phyloP scores from a whole-genome alignment of 2,888 invertebrate species.

The Bombylius discolor region DNA sequence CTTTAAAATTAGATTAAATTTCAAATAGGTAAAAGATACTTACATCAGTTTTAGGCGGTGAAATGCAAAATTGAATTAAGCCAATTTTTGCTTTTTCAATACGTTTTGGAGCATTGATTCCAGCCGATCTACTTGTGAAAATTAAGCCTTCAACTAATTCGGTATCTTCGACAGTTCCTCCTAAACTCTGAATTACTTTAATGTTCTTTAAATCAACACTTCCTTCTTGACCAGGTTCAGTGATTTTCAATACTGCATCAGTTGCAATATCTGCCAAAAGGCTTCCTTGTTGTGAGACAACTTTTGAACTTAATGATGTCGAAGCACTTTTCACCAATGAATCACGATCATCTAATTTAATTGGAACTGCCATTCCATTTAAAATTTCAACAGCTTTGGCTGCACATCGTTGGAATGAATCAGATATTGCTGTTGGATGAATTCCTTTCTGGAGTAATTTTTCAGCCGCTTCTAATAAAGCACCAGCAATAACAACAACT shows the following conservation, averaged over 20 bases:
- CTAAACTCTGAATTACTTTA: slow-evolving; percentile 91
- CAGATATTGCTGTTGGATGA: slow-evolving; percentile 95
- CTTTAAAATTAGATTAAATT: not conserved
- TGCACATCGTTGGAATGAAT: slow-evolving; percentile 72
- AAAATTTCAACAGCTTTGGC: slow-evolving; percentile 48
- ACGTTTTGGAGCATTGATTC: slow-evolving; percentile 81
- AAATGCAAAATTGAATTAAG: slow-evolving; percentile 98
- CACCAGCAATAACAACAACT: slow-evolving; percentile 95
- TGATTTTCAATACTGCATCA: slow-evolving; percentile 74
- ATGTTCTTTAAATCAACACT: slow-evolving; percentile 90
- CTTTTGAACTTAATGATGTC: slow-evolving; percentile 96
- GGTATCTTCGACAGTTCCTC: slow-evolving; percentile 96
- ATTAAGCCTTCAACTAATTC: slow-evolving; percentile 92
- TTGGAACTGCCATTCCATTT: slow-evolving; percentile 68
- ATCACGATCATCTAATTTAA: slow-evolving; percentile 75
- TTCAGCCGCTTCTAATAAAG: slow-evolving; percentile 86
- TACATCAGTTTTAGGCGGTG: slow-evolving; percentile 97
- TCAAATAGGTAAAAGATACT: slow-evolving; percentile 26
- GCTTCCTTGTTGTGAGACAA: slow-evolving; percentile 95
- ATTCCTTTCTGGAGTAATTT: slow-evolving; percentile 86
- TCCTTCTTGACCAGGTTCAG: slow-evolving; percentile 46
- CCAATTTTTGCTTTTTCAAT: slow-evolving; percentile 98
- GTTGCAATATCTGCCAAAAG: slow-evolving; percentile 94
- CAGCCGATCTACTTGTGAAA: slow-evolving; percentile 77
- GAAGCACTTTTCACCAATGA: slow-evolving; percentile 89